Conservation (phyloP, 2,888 invertebrate genomes). For the Platypus cylindrus region DNA sequence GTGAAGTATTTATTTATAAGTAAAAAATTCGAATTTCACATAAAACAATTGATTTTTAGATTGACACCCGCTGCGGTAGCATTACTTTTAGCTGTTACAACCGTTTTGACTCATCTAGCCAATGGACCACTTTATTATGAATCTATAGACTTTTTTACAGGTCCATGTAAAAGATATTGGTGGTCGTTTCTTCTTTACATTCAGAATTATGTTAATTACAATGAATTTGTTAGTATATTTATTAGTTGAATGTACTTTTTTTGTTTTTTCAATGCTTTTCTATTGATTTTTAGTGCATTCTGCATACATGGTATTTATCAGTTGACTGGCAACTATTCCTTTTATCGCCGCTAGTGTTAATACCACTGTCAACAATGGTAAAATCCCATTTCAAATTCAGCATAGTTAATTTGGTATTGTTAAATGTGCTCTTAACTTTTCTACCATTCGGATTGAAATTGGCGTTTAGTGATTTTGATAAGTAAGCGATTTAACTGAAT, state of each 20-base stretch:
- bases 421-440: slow-evolving; percentile 14
- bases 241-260: slow-evolving; percentile 1
- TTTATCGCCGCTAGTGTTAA: slow-evolving; percentile 26
- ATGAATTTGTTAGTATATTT: slow-evolving; percentile 16
- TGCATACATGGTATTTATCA: slow-evolving; percentile 31
- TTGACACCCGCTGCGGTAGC: slow-evolving; percentile 12
- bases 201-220: slow-evolving; percentile 28
- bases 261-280: no score
- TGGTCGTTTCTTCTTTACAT: slow-evolving; percentile 32
- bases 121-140: slow-evolving; percentile 18
- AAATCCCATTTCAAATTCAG: slow-evolving; percentile 12
- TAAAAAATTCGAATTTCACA: no score
- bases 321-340: slow-evolving; percentile 32
- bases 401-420: slow-evolving; percentile 12
- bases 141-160: slow-evolving; percentile 1
- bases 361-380: slow-evolving; percentile 21
- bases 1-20: no score
- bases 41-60: slow-evolving; percentile 6
- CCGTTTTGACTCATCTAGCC: slow-evolving; percentile 8
- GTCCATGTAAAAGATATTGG: slow-evolving; percentile 27
- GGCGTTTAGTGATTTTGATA: slow-evolving; percentile 11
- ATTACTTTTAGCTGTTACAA: slow-evolving; percentile 7
- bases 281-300: slow-evolving; percentile 25
- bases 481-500: slow-evolving; percentile 14
- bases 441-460: slow-evolving; percentile 14